These are phyloP conservation scores for Anhinga anhinga DNA, from an alignment of 2,113 vertebrate genomes.

Conservation along the genomic window DNA sequence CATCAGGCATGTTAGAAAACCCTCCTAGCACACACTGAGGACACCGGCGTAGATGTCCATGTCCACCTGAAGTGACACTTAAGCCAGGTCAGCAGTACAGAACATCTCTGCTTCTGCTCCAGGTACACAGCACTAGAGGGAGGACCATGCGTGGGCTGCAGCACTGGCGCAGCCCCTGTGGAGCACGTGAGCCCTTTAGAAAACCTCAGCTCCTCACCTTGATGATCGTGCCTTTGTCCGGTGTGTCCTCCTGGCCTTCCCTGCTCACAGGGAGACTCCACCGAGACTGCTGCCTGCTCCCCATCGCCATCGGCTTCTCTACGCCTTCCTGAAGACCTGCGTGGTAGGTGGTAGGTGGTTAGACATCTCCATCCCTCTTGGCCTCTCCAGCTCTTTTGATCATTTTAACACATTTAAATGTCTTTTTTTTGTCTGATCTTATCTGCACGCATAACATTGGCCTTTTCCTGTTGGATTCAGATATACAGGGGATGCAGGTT, in stretches of 20 bases:
- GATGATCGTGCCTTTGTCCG: rapidly evolving
- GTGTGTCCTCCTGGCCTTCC: not conserved
- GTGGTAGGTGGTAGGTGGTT: rapidly evolving
- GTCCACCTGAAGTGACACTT: not conserved
- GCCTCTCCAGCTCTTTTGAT: not conserved
- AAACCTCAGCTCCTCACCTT: not conserved
- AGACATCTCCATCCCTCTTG: not conserved
- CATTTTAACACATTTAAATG: not conserved
- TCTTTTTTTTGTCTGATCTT: not conserved
- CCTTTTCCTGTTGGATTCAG: not conserved
- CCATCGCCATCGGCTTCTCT: not conserved
- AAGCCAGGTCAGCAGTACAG: not conserved
- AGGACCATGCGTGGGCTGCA: not conserved
- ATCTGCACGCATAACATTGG: too few relatives aligned
- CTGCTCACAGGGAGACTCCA: not conserved
- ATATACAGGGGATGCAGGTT: rapidly evolving
- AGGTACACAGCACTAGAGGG: not conserved
- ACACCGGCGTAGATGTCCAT: rapidly evolving
- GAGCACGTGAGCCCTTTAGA: rapidly evolving
- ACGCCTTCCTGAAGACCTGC: constrained; percentile 21
- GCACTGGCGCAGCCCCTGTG: not conserved
- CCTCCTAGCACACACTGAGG: not conserved
- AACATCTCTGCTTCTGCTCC: not conserved
- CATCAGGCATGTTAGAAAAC: not conserved
- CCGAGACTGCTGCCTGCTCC: not conserved